phyloP scores from a whole-genome alignment of 2,797 vertebrate species.

The Danio choprae region DNA sequence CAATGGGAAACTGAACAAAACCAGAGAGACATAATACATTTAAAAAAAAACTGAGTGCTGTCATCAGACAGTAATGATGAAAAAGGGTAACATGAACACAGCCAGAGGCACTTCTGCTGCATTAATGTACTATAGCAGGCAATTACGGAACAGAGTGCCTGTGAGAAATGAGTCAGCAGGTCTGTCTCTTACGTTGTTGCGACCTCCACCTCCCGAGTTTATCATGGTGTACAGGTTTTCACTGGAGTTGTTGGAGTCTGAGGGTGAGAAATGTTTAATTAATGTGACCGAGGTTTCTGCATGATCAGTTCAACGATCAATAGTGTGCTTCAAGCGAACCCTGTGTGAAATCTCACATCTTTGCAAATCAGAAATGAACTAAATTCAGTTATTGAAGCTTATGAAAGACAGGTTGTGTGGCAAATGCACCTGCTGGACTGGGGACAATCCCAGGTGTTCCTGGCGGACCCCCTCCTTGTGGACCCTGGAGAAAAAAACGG shows the following conservation, averaged over 20 bases:
- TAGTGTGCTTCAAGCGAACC: neutral
- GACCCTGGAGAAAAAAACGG: constrained; percentile 79
- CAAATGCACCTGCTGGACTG: constrained; percentile 92
- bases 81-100: constrained; percentile 36
- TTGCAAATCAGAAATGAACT: constrained; percentile 4
- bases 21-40: constrained; percentile 19
- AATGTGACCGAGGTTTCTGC: constrained; percentile 30
- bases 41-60: neutral
- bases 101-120: constrained; percentile 5
- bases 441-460: constrained; percentile 97
- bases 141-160: constrained; percentile 1
- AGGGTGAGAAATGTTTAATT: constrained; percentile 30
- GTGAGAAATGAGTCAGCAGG: neutral
- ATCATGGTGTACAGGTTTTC: constrained; percentile 99
- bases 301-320: neutral
- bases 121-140: constrained; percentile 5
- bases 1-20: constrained; percentile 90
- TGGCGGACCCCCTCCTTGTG: constrained; percentile 95
- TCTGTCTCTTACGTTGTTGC: constrained; percentile 90
- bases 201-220: constrained; percentile 96
- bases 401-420: constrained; percentile 1
- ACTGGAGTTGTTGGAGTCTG: constrained; percentile 99
- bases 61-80: constrained; percentile 65
- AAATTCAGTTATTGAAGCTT: neutral
- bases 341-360: neutral